phyloP scores from a whole-genome alignment of 2,797 vertebrate genomes.

The Myripristis murdjan region DNA sequence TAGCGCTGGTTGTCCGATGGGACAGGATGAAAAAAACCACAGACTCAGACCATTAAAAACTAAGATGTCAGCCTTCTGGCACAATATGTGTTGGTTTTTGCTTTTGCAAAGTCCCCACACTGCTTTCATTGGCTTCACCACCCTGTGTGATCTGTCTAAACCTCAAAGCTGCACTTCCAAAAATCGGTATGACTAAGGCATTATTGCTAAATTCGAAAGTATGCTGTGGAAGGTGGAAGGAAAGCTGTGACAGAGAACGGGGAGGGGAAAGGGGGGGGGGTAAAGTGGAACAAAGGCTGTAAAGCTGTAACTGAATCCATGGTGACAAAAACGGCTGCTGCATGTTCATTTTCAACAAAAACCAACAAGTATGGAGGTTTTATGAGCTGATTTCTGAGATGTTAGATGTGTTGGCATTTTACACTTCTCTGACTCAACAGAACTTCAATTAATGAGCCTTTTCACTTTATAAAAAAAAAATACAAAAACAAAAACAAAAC shows the following conservation, averaged over 20 bases:
- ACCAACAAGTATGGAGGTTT: background rate
- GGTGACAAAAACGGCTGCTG: background rate
- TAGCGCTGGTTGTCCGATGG: background rate
- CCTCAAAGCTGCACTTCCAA: background rate
- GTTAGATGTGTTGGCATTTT: too few relatives aligned
- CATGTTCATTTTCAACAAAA: background rate
- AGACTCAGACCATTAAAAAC: background rate
- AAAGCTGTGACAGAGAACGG: background rate
- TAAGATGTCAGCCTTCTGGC: background rate
- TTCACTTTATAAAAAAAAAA: too few relatives aligned
- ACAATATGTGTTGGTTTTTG: background rate
- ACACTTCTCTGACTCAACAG: too few relatives aligned
- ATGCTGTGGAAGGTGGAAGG: background rate
- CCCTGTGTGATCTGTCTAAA: slow-evolving; percentile 10
- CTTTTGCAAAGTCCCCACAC: too few relatives aligned
- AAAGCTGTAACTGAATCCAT: background rate
- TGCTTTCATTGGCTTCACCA: background rate
- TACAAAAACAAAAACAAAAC: too few relatives aligned
- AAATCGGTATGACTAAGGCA: background rate
- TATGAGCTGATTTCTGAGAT: background rate
- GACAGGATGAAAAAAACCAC: background rate
- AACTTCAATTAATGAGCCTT: too few relatives aligned
- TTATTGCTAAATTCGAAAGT: background rate
- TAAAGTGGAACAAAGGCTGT: background rate
- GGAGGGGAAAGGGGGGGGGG: too few relatives aligned